These are phyloP conservation scores for Myocastor coypus DNA, from an alignment of 2,113 vertebrate genomes.

Conservation along the genomic window DNA sequence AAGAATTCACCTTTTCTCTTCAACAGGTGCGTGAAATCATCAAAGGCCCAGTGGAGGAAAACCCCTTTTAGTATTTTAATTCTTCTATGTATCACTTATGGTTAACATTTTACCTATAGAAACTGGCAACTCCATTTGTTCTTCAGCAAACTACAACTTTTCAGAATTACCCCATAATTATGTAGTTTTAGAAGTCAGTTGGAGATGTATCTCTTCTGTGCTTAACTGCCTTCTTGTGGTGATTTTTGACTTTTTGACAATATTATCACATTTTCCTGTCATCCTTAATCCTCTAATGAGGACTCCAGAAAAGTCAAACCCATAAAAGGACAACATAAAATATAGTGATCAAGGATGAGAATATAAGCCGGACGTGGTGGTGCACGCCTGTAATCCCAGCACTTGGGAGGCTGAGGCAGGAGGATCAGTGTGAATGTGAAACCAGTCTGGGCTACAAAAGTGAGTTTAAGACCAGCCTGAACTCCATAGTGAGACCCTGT, in stretches of 20 bases:
- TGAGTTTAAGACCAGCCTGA: no score
- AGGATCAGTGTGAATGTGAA: no score
- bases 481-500: no score
- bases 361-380: no score
- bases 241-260: slow-evolving; percentile 43
- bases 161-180: slow-evolving; percentile 36
- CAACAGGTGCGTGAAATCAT: background rate
- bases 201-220: background rate
- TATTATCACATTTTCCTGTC: slow-evolving; percentile 6
- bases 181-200: slow-evolving; percentile 39
- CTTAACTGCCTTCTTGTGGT: slow-evolving; percentile 47
- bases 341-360: background rate
- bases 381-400: no score
- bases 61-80: slow-evolving; percentile 4
- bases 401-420: no score
- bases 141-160: slow-evolving; percentile 43
- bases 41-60: background rate
- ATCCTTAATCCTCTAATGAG: background rate
- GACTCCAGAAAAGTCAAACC: background rate
- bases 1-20: background rate
- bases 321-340: background rate
- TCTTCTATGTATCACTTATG: background rate
- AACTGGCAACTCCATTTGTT: background rate
- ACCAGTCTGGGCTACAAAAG: no score
- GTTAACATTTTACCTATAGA: slow-evolving; percentile 21